A percentile compares a stretch with the other conserved stretches of the same genome.
Evolutionary conservation across 2,113 vertebrate species (phyloP).

Genomic region (Ahaetulla prasina): DNA sequence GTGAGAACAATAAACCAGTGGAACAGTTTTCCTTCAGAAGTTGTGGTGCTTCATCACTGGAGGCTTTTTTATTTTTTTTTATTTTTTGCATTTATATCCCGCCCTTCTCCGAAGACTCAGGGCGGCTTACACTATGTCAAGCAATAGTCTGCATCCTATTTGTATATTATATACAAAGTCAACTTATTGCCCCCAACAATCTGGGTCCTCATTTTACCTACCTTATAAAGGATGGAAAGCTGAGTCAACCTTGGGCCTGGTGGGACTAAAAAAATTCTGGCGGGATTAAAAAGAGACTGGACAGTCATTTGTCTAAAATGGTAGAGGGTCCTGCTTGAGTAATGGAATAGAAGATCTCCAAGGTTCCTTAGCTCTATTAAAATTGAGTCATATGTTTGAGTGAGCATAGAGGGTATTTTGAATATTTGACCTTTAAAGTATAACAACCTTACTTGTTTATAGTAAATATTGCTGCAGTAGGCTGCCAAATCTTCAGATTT

Average conservation of each 20-base stretch:
- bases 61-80: no score
- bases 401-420: neutral
- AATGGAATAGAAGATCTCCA: neutral
- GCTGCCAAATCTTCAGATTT: neutral
- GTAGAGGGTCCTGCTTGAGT: neutral
- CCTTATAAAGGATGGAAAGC: no score
- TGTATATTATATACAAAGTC: no score
- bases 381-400: neutral
- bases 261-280: no score
- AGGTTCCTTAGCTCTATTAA: neutral
- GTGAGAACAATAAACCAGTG: neutral
- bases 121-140: no score
- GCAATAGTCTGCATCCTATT: no score
- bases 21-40: neutral
- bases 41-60: neutral
- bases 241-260: no score
- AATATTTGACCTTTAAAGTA: neutral
- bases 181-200: no score
- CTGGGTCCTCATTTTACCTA: no score
- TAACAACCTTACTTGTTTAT: neutral
- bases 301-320: neutral
- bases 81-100: no score
- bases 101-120: no score
- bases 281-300: neutral
- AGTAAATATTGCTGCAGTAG: neutral